Percentiles rank a stretch among this genome's conserved stretches.
These are phyloP conservation scores for Brachyalestes nurse DNA, from an alignment of 2,797 vertebrate genomes.

Conservation along the genomic window DNA sequence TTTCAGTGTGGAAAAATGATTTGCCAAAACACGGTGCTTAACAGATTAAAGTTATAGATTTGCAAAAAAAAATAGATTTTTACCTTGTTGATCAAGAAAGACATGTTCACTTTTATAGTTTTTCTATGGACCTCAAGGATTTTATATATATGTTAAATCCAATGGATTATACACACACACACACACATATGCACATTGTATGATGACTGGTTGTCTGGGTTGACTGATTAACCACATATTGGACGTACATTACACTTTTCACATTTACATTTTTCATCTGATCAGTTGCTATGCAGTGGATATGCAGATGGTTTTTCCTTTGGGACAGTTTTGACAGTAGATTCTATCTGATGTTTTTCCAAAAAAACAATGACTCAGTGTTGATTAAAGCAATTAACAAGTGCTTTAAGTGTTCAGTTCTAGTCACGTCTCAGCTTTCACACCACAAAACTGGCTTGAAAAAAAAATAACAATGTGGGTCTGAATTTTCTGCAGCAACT, in stretches of 20 bases:
- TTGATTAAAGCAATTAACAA: constrained; percentile 3
- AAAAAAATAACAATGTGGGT: not conserved
- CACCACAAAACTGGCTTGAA: not conserved
- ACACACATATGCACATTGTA: too few species aligned
- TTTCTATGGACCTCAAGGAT: too few species aligned
- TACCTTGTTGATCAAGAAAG: too few species aligned
- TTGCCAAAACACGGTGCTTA: constrained; percentile 2
- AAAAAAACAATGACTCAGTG: not conserved
- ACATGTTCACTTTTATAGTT: too few species aligned
- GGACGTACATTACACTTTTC: too few species aligned
- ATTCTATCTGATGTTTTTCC: not conserved
- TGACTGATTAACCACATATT: too few species aligned
- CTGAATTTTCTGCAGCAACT: not conserved
- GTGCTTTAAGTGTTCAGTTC: not conserved
- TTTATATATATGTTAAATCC: too few species aligned
- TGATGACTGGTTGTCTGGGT: too few species aligned
- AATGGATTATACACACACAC: too few species aligned
- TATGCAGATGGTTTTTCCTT: too few species aligned
- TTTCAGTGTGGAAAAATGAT: constrained; percentile 8
- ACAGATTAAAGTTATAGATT: not conserved
- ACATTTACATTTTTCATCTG: too few species aligned
- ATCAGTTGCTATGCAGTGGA: not conserved
- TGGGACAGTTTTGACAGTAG: not conserved
- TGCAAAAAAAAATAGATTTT: not conserved
- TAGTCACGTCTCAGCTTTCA: not conserved